Evolutionary conservation across 2,888 invertebrate species (phyloP).

Genomic region (Helleia helle): DNA sequence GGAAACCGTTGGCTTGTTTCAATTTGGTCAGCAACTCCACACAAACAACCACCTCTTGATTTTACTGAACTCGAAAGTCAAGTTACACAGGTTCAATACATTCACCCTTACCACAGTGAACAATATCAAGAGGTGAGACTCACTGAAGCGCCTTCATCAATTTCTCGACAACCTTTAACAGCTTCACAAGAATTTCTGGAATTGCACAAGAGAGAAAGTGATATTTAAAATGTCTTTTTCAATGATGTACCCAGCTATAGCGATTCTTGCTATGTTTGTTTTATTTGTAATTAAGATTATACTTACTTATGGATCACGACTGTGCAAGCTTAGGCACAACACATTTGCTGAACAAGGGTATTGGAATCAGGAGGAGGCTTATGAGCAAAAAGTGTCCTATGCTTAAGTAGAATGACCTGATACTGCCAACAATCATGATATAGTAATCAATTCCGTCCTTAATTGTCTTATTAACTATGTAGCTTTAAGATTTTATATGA

Average conservation of each 20-base stretch:
- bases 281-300: constrained; percentile 83
- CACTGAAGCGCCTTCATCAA: constrained; percentile 40
- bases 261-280: constrained; percentile 81
- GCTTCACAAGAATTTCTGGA: constrained; percentile 74
- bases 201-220: constrained; percentile 85
- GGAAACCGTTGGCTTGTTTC: constrained; percentile 90
- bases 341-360: constrained; percentile 77
- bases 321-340: constrained; percentile 81
- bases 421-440: not conserved
- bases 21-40: constrained; percentile 88
- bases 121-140: constrained; percentile 37
- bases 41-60: constrained; percentile 87
- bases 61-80: constrained; percentile 80
- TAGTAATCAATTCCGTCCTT: constrained; percentile 11
- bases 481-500: no score
- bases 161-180: constrained; percentile 52
- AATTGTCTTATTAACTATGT: constrained; percentile 8
- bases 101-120: constrained; percentile 37
- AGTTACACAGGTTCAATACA: constrained; percentile 39
- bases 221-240: constrained; percentile 85
- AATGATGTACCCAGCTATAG: constrained; percentile 84
- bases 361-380: constrained; percentile 77
- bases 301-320: constrained; percentile 81
- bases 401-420: constrained; percentile 36
- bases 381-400: constrained; percentile 77